Percentiles rank a stretch among this genome's conserved stretches.
These are phyloP conservation scores for Eurytoma californica DNA, from an alignment of 2,888 invertebrate species.

Conservation along the genomic window DNA sequence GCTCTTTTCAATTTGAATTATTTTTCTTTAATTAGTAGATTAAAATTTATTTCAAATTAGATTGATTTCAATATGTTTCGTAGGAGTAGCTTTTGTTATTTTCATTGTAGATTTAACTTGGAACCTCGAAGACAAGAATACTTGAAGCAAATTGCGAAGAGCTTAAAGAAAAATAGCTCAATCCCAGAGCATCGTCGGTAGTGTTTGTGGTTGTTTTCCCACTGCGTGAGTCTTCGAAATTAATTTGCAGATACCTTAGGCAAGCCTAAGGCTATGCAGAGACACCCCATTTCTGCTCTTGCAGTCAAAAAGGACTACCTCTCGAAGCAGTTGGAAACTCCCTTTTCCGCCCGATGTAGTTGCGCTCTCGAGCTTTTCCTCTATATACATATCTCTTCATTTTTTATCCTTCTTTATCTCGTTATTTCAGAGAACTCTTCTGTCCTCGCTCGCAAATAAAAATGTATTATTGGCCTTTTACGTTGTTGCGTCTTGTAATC, in stretches of 20 bases:
- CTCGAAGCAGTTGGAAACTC: conserved; percentile 70
- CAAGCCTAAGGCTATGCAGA: conserved; percentile 61
- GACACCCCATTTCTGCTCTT: conserved; percentile 64
- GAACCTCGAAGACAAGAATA: too few relatives aligned
- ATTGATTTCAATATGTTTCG: too few relatives aligned
- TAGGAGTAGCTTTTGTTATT: too few relatives aligned
- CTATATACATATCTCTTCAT: conserved; percentile 24
- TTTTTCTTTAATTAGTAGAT: too few relatives aligned
- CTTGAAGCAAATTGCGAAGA: too few relatives aligned
- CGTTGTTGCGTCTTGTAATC: background rate
- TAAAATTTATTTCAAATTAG: too few relatives aligned
- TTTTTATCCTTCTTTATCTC: conserved; percentile 56
- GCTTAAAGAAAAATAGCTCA: too few relatives aligned
- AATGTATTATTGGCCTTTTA: conserved; percentile 24
- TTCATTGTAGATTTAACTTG: too few relatives aligned
- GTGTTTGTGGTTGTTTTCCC: conserved; percentile 27
- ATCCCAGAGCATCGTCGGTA: too few relatives aligned
- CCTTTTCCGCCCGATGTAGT: conserved; percentile 57
- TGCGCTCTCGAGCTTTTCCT: conserved; percentile 61
- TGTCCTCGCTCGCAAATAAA: conserved; percentile 12
- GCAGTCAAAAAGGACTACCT: conserved; percentile 71
- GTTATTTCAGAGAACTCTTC: conserved; percentile 50
- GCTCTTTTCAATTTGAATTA: too few relatives aligned
- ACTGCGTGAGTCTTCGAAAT: conserved; percentile 61
- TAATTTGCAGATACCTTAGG: conserved; percentile 72